Evolutionary conservation across 2,888 invertebrate genomes (phyloP).

Genomic region (Conistra vaccinii): DNA sequence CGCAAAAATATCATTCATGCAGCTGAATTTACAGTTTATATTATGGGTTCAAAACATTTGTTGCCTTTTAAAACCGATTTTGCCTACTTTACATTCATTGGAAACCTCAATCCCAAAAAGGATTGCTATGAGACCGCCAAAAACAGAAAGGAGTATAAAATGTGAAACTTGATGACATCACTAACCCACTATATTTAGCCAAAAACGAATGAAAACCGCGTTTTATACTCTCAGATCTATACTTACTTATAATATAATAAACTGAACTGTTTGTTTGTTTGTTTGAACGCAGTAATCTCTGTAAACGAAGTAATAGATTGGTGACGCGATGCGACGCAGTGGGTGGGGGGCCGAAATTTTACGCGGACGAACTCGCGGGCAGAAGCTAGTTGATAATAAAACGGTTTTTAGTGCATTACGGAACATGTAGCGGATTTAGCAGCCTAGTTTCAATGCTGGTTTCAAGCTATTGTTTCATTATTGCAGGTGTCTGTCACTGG

Average conservation of each 20-base stretch:
- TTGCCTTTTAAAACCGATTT: not conserved
- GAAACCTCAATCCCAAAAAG: constrained; percentile 30
- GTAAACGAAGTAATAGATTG: not conserved
- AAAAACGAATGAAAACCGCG: constrained; percentile 33
- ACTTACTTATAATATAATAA: not conserved
- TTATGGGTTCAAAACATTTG: not conserved
- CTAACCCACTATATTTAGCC: constrained; percentile 28
- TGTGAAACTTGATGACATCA: constrained; percentile 51
- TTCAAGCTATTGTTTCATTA: constrained; percentile 51
- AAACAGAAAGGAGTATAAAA: constrained; percentile 35
- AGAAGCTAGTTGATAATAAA: not conserved
- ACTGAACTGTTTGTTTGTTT: not conserved
- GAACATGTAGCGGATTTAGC: constrained; percentile 61
- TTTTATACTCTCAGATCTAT: constrained; percentile 11
- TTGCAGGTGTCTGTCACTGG: constrained; percentile 25
- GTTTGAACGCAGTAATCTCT: not conserved
- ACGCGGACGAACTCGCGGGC: not conserved
- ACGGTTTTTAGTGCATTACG: constrained; percentile 31
- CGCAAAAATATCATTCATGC: not conserved
- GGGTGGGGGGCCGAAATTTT: not conserved
- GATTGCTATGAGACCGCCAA: constrained; percentile 13
- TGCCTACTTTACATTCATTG: not conserved
- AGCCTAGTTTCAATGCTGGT: constrained; percentile 60
- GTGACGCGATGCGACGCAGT: too few species aligned
- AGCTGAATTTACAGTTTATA: not conserved